Evolutionary conservation across 2,888 invertebrate genomes (phyloP).

Genomic region (Plusia festucae): DNA sequence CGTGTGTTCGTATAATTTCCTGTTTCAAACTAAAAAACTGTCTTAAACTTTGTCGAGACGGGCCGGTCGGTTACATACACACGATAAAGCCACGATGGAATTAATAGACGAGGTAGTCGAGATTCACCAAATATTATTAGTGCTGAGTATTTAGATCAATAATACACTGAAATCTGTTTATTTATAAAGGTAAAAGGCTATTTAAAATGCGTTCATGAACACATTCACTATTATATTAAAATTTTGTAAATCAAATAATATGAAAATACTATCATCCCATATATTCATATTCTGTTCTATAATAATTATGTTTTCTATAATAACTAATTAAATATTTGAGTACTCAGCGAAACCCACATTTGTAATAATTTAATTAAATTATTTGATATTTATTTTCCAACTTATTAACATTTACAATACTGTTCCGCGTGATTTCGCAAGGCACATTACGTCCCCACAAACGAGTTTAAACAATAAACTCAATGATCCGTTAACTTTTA

Average conservation of each 20-base stretch:
- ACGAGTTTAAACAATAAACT: conserved; percentile 32
- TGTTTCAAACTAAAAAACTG: background rate
- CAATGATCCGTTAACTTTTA: conserved; percentile 39
- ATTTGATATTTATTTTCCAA: conserved; percentile 24
- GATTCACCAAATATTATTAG: background rate
- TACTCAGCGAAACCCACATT: background rate
- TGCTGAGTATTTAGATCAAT: no score
- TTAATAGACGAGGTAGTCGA: background rate
- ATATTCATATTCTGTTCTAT: background rate
- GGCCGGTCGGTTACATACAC: background rate
- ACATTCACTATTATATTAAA: no score
- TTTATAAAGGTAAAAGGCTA: no score
- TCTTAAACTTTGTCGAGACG: background rate
- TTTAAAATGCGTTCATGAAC: no score
- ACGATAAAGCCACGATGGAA: background rate
- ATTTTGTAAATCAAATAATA: no score
- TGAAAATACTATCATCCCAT: no score
- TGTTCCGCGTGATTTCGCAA: conserved; percentile 35
- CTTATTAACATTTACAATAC: conserved; percentile 23
- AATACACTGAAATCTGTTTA: no score
- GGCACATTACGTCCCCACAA: conserved; percentile 43
- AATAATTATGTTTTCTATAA: background rate
- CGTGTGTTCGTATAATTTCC: background rate
- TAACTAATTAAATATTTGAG: background rate
- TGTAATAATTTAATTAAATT: background rate